Percentiles rank a stretch among this genome's conserved stretches.
Conservation (phyloP, 1,140 invertebrate species). For the Ceratina australensis region DNA sequence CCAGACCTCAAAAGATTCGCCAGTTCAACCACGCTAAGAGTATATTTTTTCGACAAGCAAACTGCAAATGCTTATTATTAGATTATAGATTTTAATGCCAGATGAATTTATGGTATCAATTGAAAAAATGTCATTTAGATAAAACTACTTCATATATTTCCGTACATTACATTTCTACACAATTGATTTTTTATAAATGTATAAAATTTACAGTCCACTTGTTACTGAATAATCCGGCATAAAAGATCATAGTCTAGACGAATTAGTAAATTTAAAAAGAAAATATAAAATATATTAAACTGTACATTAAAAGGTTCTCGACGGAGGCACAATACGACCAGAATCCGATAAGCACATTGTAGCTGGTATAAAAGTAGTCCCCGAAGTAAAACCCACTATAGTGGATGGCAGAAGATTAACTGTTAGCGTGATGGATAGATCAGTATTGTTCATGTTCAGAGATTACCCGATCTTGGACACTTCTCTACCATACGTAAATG, state of each 20-base stretch:
- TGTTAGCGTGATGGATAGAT: conserved; percentile 76
- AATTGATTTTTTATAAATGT: too few relatives aligned
- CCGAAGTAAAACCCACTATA: conserved; percentile 68
- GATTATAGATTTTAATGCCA: too few relatives aligned
- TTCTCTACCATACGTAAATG: conserved; percentile 74
- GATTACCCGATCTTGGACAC: conserved; percentile 77
- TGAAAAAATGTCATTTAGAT: too few relatives aligned
- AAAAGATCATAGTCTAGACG: too few relatives aligned
- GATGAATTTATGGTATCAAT: too few relatives aligned
- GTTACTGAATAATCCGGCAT: too few relatives aligned
- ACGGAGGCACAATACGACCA: conserved; percentile 51
- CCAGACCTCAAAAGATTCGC: conserved; percentile 84
- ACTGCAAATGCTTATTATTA: too few relatives aligned
- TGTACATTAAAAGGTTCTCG: conserved; percentile 54
- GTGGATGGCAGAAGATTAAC: conserved; percentile 76
- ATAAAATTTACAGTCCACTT: too few relatives aligned
- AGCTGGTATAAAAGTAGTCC: conserved; percentile 43
- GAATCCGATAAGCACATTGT: conserved; percentile 21
- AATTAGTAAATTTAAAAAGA: too few relatives aligned
- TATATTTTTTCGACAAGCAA: conserved; percentile 28
- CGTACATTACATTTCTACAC: too few relatives aligned
- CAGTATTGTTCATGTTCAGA: conserved; percentile 75
- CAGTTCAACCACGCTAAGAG: conserved; percentile 83
- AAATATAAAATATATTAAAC: neutral
- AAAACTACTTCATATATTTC: too few relatives aligned